Conservation (phyloP, 2,888 invertebrate genomes). For the Tricholauxania praeusta region DNA sequence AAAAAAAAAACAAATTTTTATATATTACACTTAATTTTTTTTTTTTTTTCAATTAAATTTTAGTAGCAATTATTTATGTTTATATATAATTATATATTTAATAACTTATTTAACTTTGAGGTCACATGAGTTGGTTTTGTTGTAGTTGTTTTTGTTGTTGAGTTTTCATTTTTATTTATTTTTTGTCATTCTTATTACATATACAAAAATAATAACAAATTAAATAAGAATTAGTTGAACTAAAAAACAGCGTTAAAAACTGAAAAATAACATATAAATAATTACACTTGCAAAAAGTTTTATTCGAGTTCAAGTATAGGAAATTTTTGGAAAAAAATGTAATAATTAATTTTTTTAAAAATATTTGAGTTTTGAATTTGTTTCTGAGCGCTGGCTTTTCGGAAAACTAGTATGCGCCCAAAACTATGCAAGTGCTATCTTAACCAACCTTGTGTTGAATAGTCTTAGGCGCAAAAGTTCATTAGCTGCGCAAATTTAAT, state of each 20-base stretch:
- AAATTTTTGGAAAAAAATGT: conserved; percentile 1
- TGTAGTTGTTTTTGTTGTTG: conserved; percentile 49
- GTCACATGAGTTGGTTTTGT: conserved; percentile 70
- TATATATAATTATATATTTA: conserved; percentile 46
- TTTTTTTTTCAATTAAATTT: conserved; percentile 47
- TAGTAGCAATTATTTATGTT: neutral
- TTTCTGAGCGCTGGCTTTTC: no score
- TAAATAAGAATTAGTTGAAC: conserved; percentile 21
- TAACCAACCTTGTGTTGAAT: no score
- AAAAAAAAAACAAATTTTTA: conserved; percentile 37
- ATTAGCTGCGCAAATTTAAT: neutral
- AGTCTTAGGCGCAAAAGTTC: no score
- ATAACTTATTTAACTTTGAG: conserved; percentile 69
- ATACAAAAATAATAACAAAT: conserved; percentile 26
- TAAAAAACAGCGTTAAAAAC: conserved; percentile 16
- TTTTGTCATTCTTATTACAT: conserved; percentile 13
- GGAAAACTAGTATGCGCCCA: no score
- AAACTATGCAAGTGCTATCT: no score
- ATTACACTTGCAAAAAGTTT: neutral
- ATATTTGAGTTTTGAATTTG: neutral
- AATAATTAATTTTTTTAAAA: conserved; percentile 33
- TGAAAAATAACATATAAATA: neutral
- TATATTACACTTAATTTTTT: conserved; percentile 38
- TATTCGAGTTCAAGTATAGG: conserved; percentile 4
- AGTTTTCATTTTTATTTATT: conserved; percentile 42